Evolutionary conservation across 2,113 vertebrate genomes (phyloP), one percentile per base, ranked within the genome.

Genomic region (Spea multiplicata): DNA sequence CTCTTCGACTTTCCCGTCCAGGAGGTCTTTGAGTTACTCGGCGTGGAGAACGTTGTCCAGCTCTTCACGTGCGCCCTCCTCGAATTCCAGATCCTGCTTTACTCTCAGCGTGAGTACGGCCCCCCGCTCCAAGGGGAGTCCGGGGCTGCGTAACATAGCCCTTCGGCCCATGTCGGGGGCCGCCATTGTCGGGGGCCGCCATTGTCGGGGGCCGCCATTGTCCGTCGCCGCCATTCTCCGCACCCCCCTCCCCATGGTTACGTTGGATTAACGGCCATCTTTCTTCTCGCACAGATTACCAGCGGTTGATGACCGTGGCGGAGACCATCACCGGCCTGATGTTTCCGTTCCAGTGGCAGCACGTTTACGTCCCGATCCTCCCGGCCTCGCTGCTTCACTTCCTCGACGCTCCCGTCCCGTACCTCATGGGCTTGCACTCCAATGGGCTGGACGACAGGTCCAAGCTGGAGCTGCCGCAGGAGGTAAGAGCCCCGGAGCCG

Each of bases 41-140:
- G 97, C 10, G 93, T 98, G 83, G 97, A 99, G 89, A 99, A 99
- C 68, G 89, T 98, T 55, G 90, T 99, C 62, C 97, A 99, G 46
- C 95, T 99, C 78, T 99, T 99, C 86, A 99, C 97, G 57, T 99
- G 97, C 83, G 95, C 96, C 44, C 94, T 99, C 82, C 86, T 99
- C 81, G 97, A 99, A 89, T 96, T 99, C 92, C 97, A 99, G 89
- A 99, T 99, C 82, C 91, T 99, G 80, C 96, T 99, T 83, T 98
- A 98, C 91, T 99, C 97, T 9, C 96, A 98, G 84, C 94, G 97
- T 99, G 92, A 98, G 97, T 97, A 83, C 30, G 30, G 4, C 44
- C 44, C 4, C 14, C 8, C 6, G n/a, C 14, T 7, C 30, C 14
- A 47, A 16, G 7, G 9, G 55, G 5, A 5, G n/a, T 61, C 7